Evolutionary conservation across 2,797 vertebrate genomes (phyloP), one percentile per base, ranked within the genome.

Genomic region (Spondyliosoma cantharus): DNA sequence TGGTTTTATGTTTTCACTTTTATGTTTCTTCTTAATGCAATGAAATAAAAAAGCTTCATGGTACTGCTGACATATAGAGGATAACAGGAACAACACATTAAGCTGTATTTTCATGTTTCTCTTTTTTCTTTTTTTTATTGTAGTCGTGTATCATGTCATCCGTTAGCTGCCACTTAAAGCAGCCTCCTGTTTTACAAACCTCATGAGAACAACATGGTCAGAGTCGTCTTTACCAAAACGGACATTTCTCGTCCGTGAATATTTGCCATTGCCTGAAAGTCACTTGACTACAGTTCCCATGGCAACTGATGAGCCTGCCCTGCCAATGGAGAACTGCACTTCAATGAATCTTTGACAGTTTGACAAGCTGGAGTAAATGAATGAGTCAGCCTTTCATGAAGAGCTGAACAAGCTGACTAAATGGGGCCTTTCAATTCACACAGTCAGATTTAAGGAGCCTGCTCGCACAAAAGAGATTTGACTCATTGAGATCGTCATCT

Each of bases 371-470:
- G 84, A 74, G 76, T 83, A 94, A 90, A 85, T 70, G 66, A 88
- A 86, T 87, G 92, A 91, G 87, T 91, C 88, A 87, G 88, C 87
- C 69, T 86, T 88, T 90, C 78, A 76, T 27, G 78, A 89, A 76
- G 84, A 86, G 87, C 82, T 72, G 82, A 90, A 90, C 86, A 69
- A 78, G 84, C 83, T 68, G 60, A 62, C 84, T 85, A 82, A 89
- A 80, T 45, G 59, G 74, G 71, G 60, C 62, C 70, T 86, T 86
- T 79, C 80, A 85, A 8, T 81, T 80, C 71, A 59, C 71, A 52
- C 67, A 56, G 66, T 69, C 72, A 7, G 72, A 84, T 87, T 73
- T 65, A 77, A 83, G 64, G 45, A 57, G 61, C 52, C 17, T 2
- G 24, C 45, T 27, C 52, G 2, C 67, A 80, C 67, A 77, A 43